Conservation (phyloP, 2,888 invertebrate species). For the Gibbula magus region DNA sequence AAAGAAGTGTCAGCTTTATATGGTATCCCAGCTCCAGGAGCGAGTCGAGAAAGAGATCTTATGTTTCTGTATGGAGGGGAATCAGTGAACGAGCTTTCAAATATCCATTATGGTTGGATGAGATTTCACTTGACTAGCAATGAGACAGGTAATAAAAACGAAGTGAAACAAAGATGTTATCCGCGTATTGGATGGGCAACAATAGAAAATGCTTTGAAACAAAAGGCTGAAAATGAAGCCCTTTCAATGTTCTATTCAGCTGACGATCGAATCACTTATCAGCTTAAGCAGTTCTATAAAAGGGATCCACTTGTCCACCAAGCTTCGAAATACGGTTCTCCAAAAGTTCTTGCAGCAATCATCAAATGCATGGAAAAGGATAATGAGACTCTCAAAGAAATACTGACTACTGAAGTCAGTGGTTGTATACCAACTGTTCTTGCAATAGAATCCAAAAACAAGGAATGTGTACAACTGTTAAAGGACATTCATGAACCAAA, state of each 20-base stretch:
- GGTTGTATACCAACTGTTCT: not conserved
- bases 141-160: not conserved
- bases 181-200: not conserved
- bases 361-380: not conserved
- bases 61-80: too few species aligned
- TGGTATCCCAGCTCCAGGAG: not conserved
- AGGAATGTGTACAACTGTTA: conserved; percentile 1
- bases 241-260: not conserved
- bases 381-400: not conserved
- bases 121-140: not conserved
- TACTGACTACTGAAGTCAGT: not conserved
- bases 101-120: not conserved
- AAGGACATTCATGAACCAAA: not conserved
- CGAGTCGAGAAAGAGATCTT: not conserved
- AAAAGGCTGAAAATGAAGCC: not conserved
- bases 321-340: not conserved
- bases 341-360: not conserved
- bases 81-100: too few species aligned
- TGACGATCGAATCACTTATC: not conserved
- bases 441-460: not conserved
- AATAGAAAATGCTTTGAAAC: not conserved
- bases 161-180: not conserved
- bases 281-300: not conserved
- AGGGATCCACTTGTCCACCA: not conserved
- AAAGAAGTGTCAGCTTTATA: not conserved